phyloP scores from a whole-genome alignment of 64 coral and sea anemone species.

The Orbicella faveolata region DNA sequence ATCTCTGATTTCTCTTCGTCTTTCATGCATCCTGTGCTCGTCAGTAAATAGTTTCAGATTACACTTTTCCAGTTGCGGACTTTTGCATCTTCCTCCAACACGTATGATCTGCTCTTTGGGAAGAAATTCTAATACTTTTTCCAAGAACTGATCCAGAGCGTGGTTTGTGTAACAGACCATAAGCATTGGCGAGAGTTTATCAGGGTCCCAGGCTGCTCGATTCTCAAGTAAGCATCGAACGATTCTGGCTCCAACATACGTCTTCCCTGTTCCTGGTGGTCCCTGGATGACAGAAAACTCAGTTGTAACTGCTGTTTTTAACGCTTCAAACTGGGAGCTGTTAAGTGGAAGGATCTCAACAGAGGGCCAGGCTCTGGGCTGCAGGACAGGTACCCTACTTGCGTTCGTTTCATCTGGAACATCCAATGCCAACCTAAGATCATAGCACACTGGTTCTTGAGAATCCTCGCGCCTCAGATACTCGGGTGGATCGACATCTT shows the following conservation, averaged over 20 bases:
- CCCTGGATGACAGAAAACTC: conserved; percentile 93
- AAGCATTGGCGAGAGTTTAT: conserved; percentile 27
- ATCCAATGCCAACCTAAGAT: conserved; percentile 30
- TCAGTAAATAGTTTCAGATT: conserved; percentile 20
- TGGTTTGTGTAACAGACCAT: conserved; percentile 72
- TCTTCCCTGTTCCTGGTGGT: conserved; percentile 91
- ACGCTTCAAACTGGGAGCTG: conserved; percentile 68
- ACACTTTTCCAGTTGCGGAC: conserved; percentile 28
- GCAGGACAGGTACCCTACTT: conserved; percentile 35
- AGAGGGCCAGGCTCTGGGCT: conserved; percentile 55
- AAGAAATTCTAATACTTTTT: conserved; percentile 47
- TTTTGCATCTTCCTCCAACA: conserved; percentile 57
- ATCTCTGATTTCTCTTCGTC: neutral
- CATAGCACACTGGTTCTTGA: conserved; percentile 13
- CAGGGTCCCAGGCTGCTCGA: neutral
- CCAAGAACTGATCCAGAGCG: conserved; percentile 59
- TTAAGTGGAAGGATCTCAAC: conserved; percentile 45
- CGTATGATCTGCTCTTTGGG: conserved; percentile 24
- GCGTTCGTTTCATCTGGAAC: neutral
- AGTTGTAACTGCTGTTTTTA: conserved; percentile 69
- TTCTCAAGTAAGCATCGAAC: conserved; percentile 58
- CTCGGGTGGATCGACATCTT: conserved; percentile 41
- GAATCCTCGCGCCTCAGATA: conserved; percentile 14
- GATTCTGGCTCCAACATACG: conserved; percentile 84
- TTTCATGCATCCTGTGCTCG: neutral